Evolutionary conservation across 2,888 invertebrate species (phyloP), one percentile per base, ranked within the genome.

Genomic region (Micoletzkya japonica): DNA sequence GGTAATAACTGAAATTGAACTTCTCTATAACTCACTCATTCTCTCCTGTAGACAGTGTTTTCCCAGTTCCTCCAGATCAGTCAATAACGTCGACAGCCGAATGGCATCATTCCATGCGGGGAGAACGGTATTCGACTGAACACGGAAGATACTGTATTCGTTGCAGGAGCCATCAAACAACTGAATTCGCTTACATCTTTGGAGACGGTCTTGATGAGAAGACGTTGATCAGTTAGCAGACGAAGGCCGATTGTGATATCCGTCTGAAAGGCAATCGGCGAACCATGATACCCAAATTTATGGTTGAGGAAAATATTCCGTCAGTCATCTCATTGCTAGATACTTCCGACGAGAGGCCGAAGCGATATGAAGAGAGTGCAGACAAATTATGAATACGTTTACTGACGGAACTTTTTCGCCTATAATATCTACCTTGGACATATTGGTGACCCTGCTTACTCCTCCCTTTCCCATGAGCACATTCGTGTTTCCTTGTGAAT

Each of bases 21-120:
- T 14, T n/a, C 24, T 14, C 24, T 6, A 14, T 49, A 2, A 57
- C 67, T 57, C 4, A 67, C 67, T 56, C 26, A 67, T 67, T 44
- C 57, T 67, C 67, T 67, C 67, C 57, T 67, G 67, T 32, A 67
- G 44, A 67, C 67, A 67, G 26, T 67, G 57, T 44, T 67, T 67
- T 14, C 67, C 67, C 39, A 67, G n/a, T 34, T 67, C 67, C 4
- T 67, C 57, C 39, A 67, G 44, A 57, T 67, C 26, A 24, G 56
- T 34, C 28, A 67, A 57, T 3, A 67, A 39, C 30, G 39, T 28
- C 32, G 39, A 67, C 30, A 67, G 26, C 6, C 20, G 28, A 20
- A 67, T 44, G n/a, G 57, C 36, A 10, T 67, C 67, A 1, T 30
- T 28, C 67, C 67, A 67, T n/a, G 34, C 30, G 7, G n/a, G 10